Evolutionary conservation across 92 coral and sea anemone genomes (phyloP).

Genomic region (Montipora capitata): DNA sequence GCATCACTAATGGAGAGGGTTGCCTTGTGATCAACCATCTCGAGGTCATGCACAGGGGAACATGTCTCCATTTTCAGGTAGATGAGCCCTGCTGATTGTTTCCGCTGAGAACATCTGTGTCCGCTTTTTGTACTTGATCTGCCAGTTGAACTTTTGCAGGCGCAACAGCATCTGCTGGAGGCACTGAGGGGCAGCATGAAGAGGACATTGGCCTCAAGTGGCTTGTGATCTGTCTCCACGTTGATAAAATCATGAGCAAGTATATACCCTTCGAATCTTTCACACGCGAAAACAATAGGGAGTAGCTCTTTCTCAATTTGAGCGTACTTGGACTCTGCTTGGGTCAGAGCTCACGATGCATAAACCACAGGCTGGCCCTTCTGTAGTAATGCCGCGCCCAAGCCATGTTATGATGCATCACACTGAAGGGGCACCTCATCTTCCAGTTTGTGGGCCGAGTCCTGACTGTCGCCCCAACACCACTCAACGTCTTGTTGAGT

Average conservation of each 20-base stretch:
- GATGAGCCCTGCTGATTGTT: slow-evolving; percentile 72
- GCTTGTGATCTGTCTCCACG: slow-evolving; percentile 76
- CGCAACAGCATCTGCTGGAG: slow-evolving; percentile 57
- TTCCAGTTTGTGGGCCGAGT: slow-evolving; percentile 49
- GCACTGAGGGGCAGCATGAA: slow-evolving; percentile 52
- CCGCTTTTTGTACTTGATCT: slow-evolving; percentile 68
- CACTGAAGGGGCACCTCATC: slow-evolving; percentile 71
- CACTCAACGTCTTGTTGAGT: slow-evolving; percentile 33
- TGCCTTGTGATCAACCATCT: slow-evolving; percentile 51
- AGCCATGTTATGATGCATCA: slow-evolving; percentile 43
- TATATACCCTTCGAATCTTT: slow-evolving; percentile 3
- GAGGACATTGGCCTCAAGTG: slow-evolving; percentile 40
- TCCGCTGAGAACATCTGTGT: slow-evolving; percentile 66
- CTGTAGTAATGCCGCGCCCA: background rate
- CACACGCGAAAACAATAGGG: no score
- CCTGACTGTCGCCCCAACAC: slow-evolving; percentile 43
- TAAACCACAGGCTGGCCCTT: slow-evolving; percentile 46
- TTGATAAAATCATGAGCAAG: slow-evolving; percentile 41
- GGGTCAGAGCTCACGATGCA: slow-evolving; percentile 65
- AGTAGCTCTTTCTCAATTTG: no score
- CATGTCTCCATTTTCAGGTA: slow-evolving; percentile 61
- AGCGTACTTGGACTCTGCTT: slow-evolving; percentile 34
- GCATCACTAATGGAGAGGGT: slow-evolving; percentile 51
- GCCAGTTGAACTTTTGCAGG: slow-evolving; percentile 63
- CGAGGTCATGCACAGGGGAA: slow-evolving; percentile 45